Evolutionary conservation across 1,140 invertebrate genomes (phyloP).

Genomic region (Pseudobourletiella spinata): DNA sequence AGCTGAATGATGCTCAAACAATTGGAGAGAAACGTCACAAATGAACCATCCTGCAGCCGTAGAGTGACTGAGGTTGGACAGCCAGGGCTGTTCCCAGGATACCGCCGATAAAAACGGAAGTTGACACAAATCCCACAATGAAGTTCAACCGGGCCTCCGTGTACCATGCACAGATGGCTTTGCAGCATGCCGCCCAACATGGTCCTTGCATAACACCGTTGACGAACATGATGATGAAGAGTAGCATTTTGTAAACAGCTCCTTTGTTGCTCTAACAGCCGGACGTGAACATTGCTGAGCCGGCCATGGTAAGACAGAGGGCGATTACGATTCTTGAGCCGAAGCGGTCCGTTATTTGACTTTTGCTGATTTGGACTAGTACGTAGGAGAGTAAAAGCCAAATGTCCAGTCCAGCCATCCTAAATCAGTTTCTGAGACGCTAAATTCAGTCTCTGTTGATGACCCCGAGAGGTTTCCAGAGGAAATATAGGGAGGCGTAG

Average conservation of each 20-base stretch:
- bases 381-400: conserved; percentile 48
- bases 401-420: conserved; percentile 43
- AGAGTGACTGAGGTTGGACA: conserved; percentile 42
- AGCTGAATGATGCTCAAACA: too few relatives aligned
- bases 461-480: conserved; percentile 33
- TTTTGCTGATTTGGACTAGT: conserved; percentile 41
- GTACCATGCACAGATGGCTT: conserved; percentile 45
- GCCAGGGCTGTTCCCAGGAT: conserved; percentile 45
- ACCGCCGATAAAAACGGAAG: conserved; percentile 47
- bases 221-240: conserved; percentile 43
- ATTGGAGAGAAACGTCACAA: conserved; percentile 41
- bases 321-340: conserved; percentile 45
- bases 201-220: conserved; percentile 45
- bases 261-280: too few relatives aligned
- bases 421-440: conserved; percentile 24
- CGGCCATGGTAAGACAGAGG: conserved; percentile 42
- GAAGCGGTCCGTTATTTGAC: conserved; percentile 45
- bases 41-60: conserved; percentile 45
- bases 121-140: conserved; percentile 47
- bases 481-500: conserved; percentile 31
- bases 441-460: conserved; percentile 34
- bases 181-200: conserved; percentile 40
- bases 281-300: conserved; percentile 45
- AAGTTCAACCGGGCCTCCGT: conserved; percentile 42
- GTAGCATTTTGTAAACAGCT: too few relatives aligned